Conservation (phyloP, 2,888 invertebrate species). For the Diplolepis rosae region DNA sequence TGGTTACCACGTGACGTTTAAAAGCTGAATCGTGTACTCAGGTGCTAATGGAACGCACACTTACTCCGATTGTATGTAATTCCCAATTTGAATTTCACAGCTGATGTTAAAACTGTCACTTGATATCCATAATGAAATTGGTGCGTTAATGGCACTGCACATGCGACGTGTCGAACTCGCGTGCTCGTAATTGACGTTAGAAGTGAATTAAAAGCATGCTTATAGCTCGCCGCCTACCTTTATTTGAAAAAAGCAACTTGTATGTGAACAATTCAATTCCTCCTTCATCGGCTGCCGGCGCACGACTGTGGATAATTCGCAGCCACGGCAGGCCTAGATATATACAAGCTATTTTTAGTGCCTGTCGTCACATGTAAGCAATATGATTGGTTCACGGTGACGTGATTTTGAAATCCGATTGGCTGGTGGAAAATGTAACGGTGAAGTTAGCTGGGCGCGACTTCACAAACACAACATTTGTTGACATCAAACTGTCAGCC, state of each 20-base stretch:
- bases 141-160: background rate
- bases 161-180: constrained; percentile 5
- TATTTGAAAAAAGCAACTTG: background rate
- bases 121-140: background rate
- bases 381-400: constrained; percentile 62
- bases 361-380: constrained; percentile 60
- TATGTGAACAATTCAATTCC: constrained; percentile 30
- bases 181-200: background rate
- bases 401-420: constrained; percentile 50
- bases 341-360: constrained; percentile 70
- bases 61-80: constrained; percentile 14
- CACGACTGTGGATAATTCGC: constrained; percentile 70
- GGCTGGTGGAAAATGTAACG: constrained; percentile 5
- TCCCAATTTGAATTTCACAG: constrained; percentile 1
- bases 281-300: constrained; percentile 69
- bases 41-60: constrained; percentile 11
- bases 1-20: constrained; percentile 38
- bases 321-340: constrained; percentile 71
- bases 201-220: constrained; percentile 1
- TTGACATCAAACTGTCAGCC: constrained; percentile 70
- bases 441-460: constrained; percentile 38
- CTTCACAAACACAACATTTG: constrained; percentile 61
- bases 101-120: background rate
- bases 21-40: constrained; percentile 25
- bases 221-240: constrained; percentile 16